phyloP scores from a whole-genome alignment of 2,797 vertebrate genomes.

The Micropoecilia bifurca region DNA sequence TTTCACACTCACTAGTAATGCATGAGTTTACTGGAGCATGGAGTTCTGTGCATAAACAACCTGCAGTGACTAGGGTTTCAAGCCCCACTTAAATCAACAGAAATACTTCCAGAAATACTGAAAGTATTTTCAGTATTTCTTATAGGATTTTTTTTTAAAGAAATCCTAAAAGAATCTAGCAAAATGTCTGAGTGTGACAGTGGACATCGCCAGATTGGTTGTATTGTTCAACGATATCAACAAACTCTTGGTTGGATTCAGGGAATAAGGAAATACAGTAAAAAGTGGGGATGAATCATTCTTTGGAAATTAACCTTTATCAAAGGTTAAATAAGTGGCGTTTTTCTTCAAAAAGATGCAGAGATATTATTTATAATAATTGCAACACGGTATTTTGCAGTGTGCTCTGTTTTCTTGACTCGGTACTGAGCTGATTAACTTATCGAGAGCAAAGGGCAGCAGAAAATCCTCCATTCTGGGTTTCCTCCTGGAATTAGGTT shows the following conservation, averaged over 20 bases:
- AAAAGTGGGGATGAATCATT: conserved; percentile 10
- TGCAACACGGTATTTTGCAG: conserved; percentile 55
- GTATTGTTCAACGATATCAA: background rate
- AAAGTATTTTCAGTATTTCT: too few species aligned
- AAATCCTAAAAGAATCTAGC: background rate
- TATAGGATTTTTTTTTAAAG: too few species aligned
- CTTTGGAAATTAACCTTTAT: conserved; percentile 18
- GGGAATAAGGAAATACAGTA: background rate
- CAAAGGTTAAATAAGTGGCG: conserved; percentile 29
- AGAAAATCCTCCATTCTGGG: conserved; percentile 38
- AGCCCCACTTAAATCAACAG: background rate
- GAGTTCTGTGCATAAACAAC: background rate
- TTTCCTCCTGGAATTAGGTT: conserved; percentile 71
- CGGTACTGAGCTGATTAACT: conserved; percentile 70
- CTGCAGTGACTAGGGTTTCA: background rate
- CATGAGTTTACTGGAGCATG: conserved; percentile 5
- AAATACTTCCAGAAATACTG: background rate
- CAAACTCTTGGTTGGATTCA: background rate
- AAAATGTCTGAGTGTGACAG: background rate
- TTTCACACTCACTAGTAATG: conserved; percentile 2
- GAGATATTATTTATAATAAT: conserved; percentile 54
- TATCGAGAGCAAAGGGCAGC: conserved; percentile 68
- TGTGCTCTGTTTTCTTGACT: conserved; percentile 63
- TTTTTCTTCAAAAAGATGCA: conserved; percentile 16
- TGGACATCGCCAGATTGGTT: background rate